A percentile compares a stretch with the other conserved stretches of the same genome.
phyloP scores from a whole-genome alignment of 2,113 vertebrate genomes.

The Thoracochromis brauschi region DNA sequence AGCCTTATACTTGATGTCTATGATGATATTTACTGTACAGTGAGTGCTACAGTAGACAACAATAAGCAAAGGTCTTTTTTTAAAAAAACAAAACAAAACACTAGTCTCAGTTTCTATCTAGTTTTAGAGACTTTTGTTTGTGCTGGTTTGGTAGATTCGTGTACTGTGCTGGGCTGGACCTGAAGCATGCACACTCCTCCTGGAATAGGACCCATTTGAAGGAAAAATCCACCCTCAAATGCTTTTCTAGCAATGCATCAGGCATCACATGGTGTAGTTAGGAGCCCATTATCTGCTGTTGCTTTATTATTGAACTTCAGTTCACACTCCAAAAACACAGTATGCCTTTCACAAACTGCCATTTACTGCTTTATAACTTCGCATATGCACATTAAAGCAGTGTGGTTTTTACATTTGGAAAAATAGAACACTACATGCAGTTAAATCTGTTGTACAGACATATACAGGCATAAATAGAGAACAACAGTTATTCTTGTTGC shows the following conservation, averaged over 20 bases:
- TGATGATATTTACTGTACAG: constrained; percentile 41
- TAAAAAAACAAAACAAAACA: neutral
- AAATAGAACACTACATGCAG: neutral
- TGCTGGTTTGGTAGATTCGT: constrained; percentile 14
- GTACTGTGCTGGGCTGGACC: constrained; percentile 56
- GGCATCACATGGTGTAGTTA: neutral
- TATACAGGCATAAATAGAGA: neutral
- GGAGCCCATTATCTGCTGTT: neutral
- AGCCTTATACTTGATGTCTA: constrained; percentile 36
- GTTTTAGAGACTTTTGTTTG: constrained; percentile 34
- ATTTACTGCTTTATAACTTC: neutral
- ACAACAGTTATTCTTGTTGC: neutral
- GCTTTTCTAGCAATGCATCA: neutral
- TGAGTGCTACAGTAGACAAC: constrained; percentile 21
- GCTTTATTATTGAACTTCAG: neutral
- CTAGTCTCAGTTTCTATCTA: constrained; percentile 1
- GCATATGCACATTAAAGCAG: neutral
- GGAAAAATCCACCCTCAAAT: constrained; percentile 33
- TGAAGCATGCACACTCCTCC: constrained; percentile 37
- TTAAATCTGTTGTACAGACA: neutral
- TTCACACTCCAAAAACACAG: neutral
- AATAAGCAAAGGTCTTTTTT: constrained; percentile 21
- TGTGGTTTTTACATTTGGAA: neutral
- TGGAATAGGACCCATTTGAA: neutral
- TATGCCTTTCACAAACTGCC: neutral